A percentile compares a stretch with the other conserved stretches of the same genome.
Conservation (phyloP, 2,113 vertebrate genomes). For the Chaetura pelagica region DNA sequence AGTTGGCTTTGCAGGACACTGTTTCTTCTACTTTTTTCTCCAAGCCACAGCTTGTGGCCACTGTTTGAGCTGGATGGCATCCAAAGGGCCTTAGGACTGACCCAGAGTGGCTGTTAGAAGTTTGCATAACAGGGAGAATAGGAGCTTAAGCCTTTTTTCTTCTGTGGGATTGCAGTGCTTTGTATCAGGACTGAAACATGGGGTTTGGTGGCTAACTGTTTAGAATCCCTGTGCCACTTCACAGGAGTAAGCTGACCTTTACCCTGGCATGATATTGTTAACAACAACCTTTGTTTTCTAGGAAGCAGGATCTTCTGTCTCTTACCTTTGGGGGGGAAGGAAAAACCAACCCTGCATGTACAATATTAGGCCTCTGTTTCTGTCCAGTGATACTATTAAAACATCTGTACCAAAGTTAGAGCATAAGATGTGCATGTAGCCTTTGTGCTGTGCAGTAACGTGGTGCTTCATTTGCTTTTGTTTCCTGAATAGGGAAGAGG, state of each 20-base stretch:
- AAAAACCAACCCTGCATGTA: not conserved
- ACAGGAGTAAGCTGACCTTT: not conserved
- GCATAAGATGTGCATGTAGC: not conserved
- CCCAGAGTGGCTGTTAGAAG: not conserved
- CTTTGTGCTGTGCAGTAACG: conserved; percentile 43
- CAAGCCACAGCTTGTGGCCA: not conserved
- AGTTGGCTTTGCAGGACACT: not conserved
- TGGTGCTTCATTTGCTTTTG: conserved; percentile 27
- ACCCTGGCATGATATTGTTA: not conserved
- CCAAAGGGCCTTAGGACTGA: not conserved
- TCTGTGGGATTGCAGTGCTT: not conserved
- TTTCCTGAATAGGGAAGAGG: conserved; percentile 88
- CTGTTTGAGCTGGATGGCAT: not conserved
- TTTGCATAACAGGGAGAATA: not conserved
- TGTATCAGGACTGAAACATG: not conserved
- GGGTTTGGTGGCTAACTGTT: not conserved
- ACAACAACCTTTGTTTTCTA: not conserved
- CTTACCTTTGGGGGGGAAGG: not conserved
- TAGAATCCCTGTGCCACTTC: not conserved
- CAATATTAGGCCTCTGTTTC: not conserved
- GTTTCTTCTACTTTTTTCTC: not conserved
- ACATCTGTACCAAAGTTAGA: not conserved
- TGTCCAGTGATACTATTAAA: not conserved
- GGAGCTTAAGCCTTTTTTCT: not conserved
- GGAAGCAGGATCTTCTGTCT: not conserved